Base-by-base conservation (phyloP, 2,888 invertebrate genomes). In the Taenaris catops region DNA sequence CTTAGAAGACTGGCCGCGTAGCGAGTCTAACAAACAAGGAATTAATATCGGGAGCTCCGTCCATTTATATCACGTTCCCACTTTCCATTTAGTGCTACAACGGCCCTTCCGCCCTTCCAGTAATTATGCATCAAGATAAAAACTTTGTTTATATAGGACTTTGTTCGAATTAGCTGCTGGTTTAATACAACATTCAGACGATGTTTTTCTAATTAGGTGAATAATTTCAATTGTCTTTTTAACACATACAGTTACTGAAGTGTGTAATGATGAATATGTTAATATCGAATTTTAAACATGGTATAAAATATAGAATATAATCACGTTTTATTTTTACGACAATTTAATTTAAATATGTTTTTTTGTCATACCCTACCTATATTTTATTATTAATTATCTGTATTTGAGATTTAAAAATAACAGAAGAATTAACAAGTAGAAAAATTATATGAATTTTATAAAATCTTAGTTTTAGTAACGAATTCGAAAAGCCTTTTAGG, bases 21-120 rank as follows among this genome's bases (percentile, higher is more conserved):
- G 51, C 53, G 53, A 58, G 58, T 63, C 65, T 55, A 63, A 75
- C 72, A 74, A 79, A 78, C 74, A 75, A 78, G 75, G 67, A 71
- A 76, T 79, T 80, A 79, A 80, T 78, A 76, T 67, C 57, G 55
- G 63, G 65, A 63, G 63, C 68, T 55, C 49, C 52, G 49, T 57
- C 63, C 62, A 73, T 80, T 76, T 73, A 67, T 71, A 64, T 58
- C 53, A 54, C 63, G 63, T 65, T 67, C 60, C 63, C 61, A 63
- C 65, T 70, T 70, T 59, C 63, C 70, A 71, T 70, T 76, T 75
- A 71, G 69, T 70, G 57, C 52, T 55, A 55, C 58, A 59, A 55
- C 62, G 61, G 56, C 60, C 60, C 61, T 63, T 55, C 58, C 58
- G 67, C 63, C 67, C 68, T 62, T 49, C 42, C 49, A 48, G 58